Conservation (phyloP, 2,888 invertebrate species). For the Bombylius major region DNA sequence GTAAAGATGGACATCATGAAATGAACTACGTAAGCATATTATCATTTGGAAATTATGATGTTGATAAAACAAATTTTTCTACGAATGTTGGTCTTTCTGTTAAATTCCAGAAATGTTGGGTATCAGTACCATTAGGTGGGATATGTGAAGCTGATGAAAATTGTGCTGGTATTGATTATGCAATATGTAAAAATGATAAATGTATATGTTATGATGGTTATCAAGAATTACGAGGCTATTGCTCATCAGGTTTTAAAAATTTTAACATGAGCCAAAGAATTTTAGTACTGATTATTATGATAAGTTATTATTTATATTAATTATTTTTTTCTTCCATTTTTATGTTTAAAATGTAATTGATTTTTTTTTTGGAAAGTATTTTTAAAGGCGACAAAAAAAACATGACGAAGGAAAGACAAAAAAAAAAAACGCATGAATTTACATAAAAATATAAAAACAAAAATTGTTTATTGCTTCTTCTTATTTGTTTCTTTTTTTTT, state of each 20-base stretch:
- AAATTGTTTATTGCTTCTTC: no score
- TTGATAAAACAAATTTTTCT: background rate
- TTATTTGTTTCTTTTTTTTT: no score
- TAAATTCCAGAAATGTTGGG: constrained; percentile 16
- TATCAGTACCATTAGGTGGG: constrained; percentile 13
- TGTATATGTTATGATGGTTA: constrained; percentile 10
- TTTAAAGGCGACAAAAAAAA: background rate
- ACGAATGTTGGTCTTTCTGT: background rate
- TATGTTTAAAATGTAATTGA: background rate
- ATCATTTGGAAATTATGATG: background rate
- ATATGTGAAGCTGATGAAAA: constrained; percentile 18
- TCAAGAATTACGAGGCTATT: background rate
- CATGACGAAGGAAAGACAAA: no score
- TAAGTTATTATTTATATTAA: constrained; percentile 13
- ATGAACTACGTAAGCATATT: constrained; percentile 12
- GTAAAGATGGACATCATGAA: constrained; percentile 14
- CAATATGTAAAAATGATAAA: constrained; percentile 12
- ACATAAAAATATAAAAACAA: no score
- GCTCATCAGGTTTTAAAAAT: constrained; percentile 9
- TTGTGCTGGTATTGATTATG: constrained; percentile 12
- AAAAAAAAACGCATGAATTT: no score
- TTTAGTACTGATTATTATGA: constrained; percentile 11
- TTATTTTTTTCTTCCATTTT: background rate
- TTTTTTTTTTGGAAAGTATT: background rate
- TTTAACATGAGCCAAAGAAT: constrained; percentile 13